phyloP scores from a whole-genome alignment of 64 coral and sea anemone genomes.

The Montipora sp. region DNA sequence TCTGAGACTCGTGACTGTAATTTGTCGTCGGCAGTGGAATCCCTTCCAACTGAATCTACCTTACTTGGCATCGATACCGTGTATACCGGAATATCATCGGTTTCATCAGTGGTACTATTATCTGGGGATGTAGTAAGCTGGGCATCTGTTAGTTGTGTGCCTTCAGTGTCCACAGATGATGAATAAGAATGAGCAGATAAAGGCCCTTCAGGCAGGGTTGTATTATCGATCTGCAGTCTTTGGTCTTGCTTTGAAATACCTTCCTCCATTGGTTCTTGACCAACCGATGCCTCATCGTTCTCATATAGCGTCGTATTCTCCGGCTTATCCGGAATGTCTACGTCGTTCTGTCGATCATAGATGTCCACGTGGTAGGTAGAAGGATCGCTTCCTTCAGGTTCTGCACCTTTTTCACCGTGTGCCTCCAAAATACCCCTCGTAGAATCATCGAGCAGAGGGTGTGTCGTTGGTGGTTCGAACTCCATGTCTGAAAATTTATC shows the following conservation, averaged over 20 bases:
- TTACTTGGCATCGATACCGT: slow-evolving; percentile 4
- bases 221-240: not conserved
- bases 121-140: not conserved
- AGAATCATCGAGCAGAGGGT: not conserved
- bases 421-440: not conserved
- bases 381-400: not conserved
- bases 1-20: not conserved
- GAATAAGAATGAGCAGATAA: not conserved
- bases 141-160: not conserved
- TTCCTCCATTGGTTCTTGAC: not conserved
- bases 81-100: slow-evolving; percentile 35
- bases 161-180: not conserved
- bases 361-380: not conserved
- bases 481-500: not conserved
- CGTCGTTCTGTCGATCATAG: not conserved
- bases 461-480: not conserved
- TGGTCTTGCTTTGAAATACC: not conserved
- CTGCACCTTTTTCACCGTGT: not conserved
- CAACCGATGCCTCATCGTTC: not conserved
- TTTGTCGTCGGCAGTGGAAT: not conserved
- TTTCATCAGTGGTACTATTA: not conserved
- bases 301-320: not conserved
- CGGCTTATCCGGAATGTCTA: not conserved
- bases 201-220: not conserved
- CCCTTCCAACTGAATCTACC: not conserved